These are phyloP conservation scores for Diarsia rubi DNA, from an alignment of 2,888 invertebrate species.

Conservation along the genomic window DNA sequence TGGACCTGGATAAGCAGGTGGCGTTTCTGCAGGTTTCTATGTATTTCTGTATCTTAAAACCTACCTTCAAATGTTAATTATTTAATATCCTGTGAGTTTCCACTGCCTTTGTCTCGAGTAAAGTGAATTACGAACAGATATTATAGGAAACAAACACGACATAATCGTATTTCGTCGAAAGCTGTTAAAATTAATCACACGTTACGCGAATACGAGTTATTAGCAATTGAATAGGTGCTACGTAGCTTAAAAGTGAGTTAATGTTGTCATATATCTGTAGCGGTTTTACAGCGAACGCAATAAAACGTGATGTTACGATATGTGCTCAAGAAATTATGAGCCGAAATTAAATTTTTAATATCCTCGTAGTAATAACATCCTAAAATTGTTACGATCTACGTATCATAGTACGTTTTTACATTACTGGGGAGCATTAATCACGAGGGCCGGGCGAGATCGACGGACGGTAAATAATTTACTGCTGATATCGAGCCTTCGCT, in stretches of 20 bases:
- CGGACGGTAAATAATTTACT: constrained; percentile 80
- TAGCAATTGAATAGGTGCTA: constrained; percentile 60
- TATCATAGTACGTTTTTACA: constrained; percentile 62
- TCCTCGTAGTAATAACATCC: constrained; percentile 63
- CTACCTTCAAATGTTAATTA: neutral
- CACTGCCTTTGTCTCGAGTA: neutral
- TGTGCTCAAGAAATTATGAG: constrained; percentile 69
- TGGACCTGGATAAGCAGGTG: too few relatives aligned
- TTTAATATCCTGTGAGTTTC: neutral
- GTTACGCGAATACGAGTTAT: constrained; percentile 55
- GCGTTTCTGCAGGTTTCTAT: too few relatives aligned
- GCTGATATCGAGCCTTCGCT: constrained; percentile 72
- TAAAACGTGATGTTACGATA: constrained; percentile 70
- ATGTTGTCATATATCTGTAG: constrained; percentile 66
- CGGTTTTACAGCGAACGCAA: constrained; percentile 68
- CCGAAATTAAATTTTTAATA: constrained; percentile 72
- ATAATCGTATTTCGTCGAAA: constrained; percentile 44
- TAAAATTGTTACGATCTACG: constrained; percentile 61
- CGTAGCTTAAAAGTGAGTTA: constrained; percentile 65
- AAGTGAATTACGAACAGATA: constrained; percentile 5
- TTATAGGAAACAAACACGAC: constrained; percentile 39
- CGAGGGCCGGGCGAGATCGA: constrained; percentile 69
- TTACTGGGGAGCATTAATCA: constrained; percentile 71
- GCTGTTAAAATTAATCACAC: constrained; percentile 62
- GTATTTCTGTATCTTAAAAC: too few relatives aligned